Conservation (phyloP, 2,797 vertebrate genomes). For the Arrhamphus sclerolepis region DNA sequence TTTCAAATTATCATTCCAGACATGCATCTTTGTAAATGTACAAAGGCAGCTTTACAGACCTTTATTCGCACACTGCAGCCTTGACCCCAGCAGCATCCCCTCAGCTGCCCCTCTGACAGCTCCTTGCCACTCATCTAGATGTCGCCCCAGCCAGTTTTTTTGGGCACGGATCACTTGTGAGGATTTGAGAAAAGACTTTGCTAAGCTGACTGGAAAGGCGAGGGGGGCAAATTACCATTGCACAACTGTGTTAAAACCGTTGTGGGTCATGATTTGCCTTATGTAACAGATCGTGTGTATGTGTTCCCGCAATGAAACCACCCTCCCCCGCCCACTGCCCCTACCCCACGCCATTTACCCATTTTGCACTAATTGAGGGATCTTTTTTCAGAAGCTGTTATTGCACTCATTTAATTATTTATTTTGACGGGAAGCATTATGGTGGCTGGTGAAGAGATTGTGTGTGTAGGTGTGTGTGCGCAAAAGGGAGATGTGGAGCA, state of each 20-base stretch:
- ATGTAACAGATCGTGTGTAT: constrained; percentile 70
- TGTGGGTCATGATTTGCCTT: constrained; percentile 73
- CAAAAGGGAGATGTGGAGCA: constrained; percentile 5
- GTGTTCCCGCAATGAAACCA: constrained; percentile 64
- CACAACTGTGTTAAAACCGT: constrained; percentile 71
- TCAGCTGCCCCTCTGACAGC: constrained; percentile 41
- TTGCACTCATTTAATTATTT: constrained; percentile 81
- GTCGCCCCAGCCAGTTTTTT: constrained; percentile 39
- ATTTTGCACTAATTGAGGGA: constrained; percentile 79
- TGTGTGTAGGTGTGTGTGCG: constrained; percentile 30
- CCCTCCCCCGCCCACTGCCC: constrained; percentile 40
- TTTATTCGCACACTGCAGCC: constrained; percentile 25
- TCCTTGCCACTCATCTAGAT: constrained; percentile 57
- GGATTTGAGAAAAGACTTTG: constrained; percentile 73
- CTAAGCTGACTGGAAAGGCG: constrained; percentile 78
- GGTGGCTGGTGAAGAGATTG: constrained; percentile 65
- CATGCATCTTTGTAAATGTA: constrained; percentile 9
- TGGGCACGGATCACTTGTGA: constrained; percentile 69
- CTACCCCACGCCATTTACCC: constrained; percentile 70
- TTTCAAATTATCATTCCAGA: constrained; percentile 38
- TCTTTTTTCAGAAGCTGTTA: constrained; percentile 81
- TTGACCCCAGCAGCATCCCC: constrained; percentile 46
- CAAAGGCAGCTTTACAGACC: constrained; percentile 2
- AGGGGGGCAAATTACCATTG: constrained; percentile 72
- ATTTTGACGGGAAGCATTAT: constrained; percentile 81